These are phyloP conservation scores for Melanotaenia duboulayi DNA, from an alignment of 2,113 vertebrate species.

Conservation along the genomic window DNA sequence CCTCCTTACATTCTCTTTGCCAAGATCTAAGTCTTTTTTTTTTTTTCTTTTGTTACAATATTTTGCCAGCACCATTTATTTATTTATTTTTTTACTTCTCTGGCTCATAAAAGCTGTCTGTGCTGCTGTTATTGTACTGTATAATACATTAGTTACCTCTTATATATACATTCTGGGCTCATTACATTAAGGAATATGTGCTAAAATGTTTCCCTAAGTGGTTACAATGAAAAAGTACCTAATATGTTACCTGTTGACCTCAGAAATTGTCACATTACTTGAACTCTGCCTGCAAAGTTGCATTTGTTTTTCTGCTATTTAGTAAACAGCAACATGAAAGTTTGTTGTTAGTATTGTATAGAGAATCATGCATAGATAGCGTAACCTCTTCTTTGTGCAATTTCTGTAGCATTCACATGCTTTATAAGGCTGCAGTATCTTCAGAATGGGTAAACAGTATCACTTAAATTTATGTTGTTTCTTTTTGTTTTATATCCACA, in stretches of 20 bases:
- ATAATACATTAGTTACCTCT: constrained; percentile 80
- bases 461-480: constrained; percentile 27
- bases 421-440: constrained; percentile 53
- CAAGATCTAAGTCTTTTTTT: constrained; percentile 32
- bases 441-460: constrained; percentile 32
- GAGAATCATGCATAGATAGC: constrained; percentile 10
- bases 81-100: constrained; percentile 45
- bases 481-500: background rate
- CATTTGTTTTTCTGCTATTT: constrained; percentile 30
- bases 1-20: constrained; percentile 57
- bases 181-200: constrained; percentile 42
- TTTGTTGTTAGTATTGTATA: background rate
- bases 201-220: constrained; percentile 42
- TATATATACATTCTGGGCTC: constrained; percentile 46
- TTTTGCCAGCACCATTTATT: constrained; percentile 53
- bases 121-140: constrained; percentile 82
- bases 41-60: constrained; percentile 13
- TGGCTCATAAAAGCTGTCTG: constrained; percentile 60
- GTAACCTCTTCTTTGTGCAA: constrained; percentile 49
- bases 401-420: constrained; percentile 58
- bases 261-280: constrained; percentile 59
- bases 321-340: constrained; percentile 16
- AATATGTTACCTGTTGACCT: constrained; percentile 37
- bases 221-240: constrained; percentile 32
- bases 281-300: constrained; percentile 52